Evolutionary conservation across 2,888 invertebrate species (phyloP), one percentile per base, ranked within the genome.

Genomic region (Mamestra brassicae): DNA sequence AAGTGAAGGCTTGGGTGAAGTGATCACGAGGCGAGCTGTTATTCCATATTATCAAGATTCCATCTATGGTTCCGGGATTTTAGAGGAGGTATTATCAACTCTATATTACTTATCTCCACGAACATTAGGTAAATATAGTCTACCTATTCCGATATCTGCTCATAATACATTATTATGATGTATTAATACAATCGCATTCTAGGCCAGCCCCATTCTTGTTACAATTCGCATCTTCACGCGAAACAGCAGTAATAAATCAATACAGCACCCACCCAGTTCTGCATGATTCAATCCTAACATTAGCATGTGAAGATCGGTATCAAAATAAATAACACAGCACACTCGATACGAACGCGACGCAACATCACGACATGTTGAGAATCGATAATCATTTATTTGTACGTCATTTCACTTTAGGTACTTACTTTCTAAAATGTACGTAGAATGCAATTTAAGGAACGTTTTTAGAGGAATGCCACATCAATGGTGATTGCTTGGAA

Each of bases 341-440:
- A 69, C 61, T 52, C 50, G 67, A 38, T 36, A 10, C 63, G 69
- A 78, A 75, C 74, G 80, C 76, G 70, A 79, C 80, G 83, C 71
- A 74, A 78, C 50, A 65, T 47, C 83, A 85, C 83, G 80, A 63
- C 80, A 85, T 64, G 86, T 71, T 65, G 45, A 66, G 87, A 87
- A 87, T 87, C 86, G 72, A 83, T 86, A 83, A 86, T 64, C 66
- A 74, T 60, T 26, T 68, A 76, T 81, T 74, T 71, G 74, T 73
- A 76, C 76, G 70, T 83, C 87, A 85, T 76, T 83, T 75, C 77
- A 77, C 74, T 75, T 73, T 64, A 68, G 1, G 26, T 26, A 75
- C 86, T 86, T 26, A 75, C 86, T 86, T 86, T 86, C 86, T 84
- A 87, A 80, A 70, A 74, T 73, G 55, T 82, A 76, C 71, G 69